A percentile compares a stretch with the other conserved stretches of the same genome.
Conservation (phyloP, 2,113 vertebrate species). For the Istiophorus platypterus region DNA sequence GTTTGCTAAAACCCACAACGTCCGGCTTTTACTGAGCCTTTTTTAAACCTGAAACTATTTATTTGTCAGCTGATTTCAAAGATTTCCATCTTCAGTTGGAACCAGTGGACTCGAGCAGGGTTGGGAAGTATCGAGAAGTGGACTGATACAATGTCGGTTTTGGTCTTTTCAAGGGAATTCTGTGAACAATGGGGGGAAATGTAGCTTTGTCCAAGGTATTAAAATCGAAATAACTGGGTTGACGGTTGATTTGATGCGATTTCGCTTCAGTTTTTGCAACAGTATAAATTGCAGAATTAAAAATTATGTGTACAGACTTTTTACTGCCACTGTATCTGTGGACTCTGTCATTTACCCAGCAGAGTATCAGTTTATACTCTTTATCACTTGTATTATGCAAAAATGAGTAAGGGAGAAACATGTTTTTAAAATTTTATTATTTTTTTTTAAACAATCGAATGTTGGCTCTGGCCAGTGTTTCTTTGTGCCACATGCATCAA, state of each 20-base stretch:
- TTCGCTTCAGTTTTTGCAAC: neutral
- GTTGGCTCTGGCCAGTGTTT: conserved; percentile 2
- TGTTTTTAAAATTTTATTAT: conserved; percentile 28
- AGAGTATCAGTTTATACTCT: conserved; percentile 30
- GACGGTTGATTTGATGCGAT: neutral
- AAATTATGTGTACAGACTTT: neutral
- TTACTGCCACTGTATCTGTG: neutral
- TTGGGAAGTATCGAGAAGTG: too few species aligned
- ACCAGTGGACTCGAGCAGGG: too few species aligned
- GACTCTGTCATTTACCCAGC: neutral
- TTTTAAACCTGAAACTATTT: too few species aligned
- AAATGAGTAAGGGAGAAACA: conserved; percentile 12
- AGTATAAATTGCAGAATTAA: neutral
- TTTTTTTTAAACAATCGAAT: neutral
- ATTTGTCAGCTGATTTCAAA: too few species aligned
- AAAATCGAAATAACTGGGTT: neutral
- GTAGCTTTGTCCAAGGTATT: neutral
- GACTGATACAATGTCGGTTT: neutral
- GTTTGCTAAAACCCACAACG: too few species aligned
- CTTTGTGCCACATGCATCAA: neutral
- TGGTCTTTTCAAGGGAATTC: neutral
- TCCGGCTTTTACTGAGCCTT: too few species aligned
- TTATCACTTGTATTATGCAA: conserved; percentile 54
- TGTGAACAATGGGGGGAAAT: neutral
- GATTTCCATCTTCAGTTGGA: too few species aligned